These are phyloP conservation scores for Gymnoscopelus braueri DNA, from an alignment of 2,797 vertebrate species.

Conservation along the genomic window DNA sequence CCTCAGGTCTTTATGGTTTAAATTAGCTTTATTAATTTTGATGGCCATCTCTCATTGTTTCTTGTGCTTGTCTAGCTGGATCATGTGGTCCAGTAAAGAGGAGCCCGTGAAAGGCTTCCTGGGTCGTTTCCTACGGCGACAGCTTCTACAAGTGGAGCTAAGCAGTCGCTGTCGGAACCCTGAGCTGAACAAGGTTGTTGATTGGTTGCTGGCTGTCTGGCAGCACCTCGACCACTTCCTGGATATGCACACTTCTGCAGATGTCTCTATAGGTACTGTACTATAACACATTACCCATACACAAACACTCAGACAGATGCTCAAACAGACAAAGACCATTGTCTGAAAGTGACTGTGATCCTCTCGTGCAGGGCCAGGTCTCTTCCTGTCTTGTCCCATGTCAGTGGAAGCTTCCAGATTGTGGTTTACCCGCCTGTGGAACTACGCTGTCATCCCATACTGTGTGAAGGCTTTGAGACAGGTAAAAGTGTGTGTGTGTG, in stretches of 20 bases:
- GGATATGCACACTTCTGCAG: constrained; percentile 89
- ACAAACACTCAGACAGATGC: not conserved
- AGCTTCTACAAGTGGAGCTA: constrained; percentile 89
- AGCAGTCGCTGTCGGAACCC: constrained; percentile 81
- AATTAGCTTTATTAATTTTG: too few species aligned
- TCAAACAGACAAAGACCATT: not conserved
- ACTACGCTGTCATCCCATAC: constrained; percentile 90
- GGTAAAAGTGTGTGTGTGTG: constrained; percentile 64
- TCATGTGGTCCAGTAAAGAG: constrained; percentile 89
- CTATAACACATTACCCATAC: not conserved
- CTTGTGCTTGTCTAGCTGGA: constrained; percentile 71
- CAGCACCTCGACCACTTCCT: constrained; percentile 90
- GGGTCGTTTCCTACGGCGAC: constrained; percentile 86
- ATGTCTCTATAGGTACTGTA: constrained; percentile 87
- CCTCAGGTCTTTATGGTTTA: too few species aligned
- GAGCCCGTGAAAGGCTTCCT: constrained; percentile 91
- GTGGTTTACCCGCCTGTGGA: constrained; percentile 93
- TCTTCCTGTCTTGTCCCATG: constrained; percentile 90
- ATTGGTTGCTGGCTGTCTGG: constrained; percentile 91
- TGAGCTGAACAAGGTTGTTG: constrained; percentile 87
- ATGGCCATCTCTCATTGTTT: too few species aligned
- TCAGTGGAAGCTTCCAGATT: constrained; percentile 88
- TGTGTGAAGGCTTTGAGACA: constrained; percentile 89
- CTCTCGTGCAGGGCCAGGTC: constrained; percentile 82
- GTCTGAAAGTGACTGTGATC: not conserved